A percentile compares a stretch with the other conserved stretches of the same genome.
Evolutionary conservation across 1,140 invertebrate genomes (phyloP).

Genomic region (Nomia melanderi): DNA sequence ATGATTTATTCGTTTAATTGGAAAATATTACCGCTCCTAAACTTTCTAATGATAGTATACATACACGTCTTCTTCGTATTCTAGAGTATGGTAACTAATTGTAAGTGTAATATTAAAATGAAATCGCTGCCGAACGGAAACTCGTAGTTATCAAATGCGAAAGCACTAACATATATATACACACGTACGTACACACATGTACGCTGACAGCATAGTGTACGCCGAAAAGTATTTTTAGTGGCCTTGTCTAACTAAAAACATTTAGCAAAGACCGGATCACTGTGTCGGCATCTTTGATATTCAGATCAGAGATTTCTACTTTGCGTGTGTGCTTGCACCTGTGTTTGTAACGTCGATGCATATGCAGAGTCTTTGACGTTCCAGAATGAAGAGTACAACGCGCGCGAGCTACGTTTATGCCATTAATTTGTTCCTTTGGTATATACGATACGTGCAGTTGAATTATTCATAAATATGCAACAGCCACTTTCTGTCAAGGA

Average conservation of each 20-base stretch:
- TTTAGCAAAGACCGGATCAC: background rate
- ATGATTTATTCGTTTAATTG: too few relatives aligned
- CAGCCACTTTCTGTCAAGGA: background rate
- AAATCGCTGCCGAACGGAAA: too few relatives aligned
- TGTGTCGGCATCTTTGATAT: conserved; percentile 42
- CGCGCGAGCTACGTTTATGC: conserved; percentile 2
- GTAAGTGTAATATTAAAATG: background rate
- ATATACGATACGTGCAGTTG: conserved; percentile 12
- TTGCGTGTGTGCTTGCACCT: conserved; percentile 34
- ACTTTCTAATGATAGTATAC: too few relatives aligned
- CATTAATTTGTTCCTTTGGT: conserved; percentile 38
- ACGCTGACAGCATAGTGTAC: background rate
- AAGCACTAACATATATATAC: background rate
- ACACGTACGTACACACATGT: too few relatives aligned
- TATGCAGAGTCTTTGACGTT: conserved; percentile 37
- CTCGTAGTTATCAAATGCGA: background rate
- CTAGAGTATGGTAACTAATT: too few relatives aligned
- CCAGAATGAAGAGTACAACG: conserved; percentile 22
- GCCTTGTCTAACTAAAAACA: background rate
- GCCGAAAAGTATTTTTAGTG: background rate
- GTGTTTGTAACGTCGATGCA: conserved; percentile 31
- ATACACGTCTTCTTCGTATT: too few relatives aligned
- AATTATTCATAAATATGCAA: conserved; percentile 42
- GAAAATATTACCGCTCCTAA: too few relatives aligned
- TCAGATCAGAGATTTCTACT: conserved; percentile 33